Evolutionary conservation across 1,140 invertebrate species (phyloP).

Genomic region (Orchesella cincta): DNA sequence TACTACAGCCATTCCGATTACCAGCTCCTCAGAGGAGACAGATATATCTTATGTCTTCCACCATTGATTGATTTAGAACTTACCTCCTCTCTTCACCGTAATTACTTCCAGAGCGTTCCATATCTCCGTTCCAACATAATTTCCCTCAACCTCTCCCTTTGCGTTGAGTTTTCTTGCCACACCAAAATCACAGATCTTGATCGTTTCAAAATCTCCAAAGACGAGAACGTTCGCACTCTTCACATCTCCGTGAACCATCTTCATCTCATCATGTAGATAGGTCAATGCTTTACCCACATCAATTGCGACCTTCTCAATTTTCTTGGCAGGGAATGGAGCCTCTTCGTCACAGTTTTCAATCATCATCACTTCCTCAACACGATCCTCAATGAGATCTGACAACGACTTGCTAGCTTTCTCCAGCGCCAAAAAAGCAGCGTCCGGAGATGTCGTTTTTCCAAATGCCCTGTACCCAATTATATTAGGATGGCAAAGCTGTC

Average conservation of each 20-base stretch:
- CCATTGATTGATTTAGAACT: background rate
- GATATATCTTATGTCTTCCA: background rate
- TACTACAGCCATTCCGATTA: too few species aligned
- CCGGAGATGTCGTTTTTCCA: constrained; percentile 56
- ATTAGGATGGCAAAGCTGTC: constrained; percentile 75
- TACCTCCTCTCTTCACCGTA: constrained; percentile 56
- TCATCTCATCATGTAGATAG: constrained; percentile 73
- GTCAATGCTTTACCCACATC: constrained; percentile 72
- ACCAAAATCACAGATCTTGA: constrained; percentile 85
- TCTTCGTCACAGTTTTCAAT: constrained; percentile 50
- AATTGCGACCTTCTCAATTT: constrained; percentile 62
- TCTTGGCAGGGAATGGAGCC: constrained; percentile 64
- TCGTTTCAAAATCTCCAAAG: constrained; percentile 70
- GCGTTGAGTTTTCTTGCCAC: constrained; percentile 71
- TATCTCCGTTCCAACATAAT: constrained; percentile 68
- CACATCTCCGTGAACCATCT: constrained; percentile 78
- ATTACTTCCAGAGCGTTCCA: constrained; percentile 79
- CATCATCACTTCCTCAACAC: constrained; percentile 58
- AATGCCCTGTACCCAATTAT: constrained; percentile 79
- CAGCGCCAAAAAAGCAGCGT: constrained; percentile 61
- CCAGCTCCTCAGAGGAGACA: background rate
- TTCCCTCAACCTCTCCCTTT: constrained; percentile 61
- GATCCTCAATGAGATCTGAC: constrained; percentile 70
- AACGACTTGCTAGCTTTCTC: constrained; percentile 65
- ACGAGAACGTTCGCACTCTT: constrained; percentile 79